Percentiles rank a stretch among this genome's conserved stretches.
Evolutionary conservation across 2,888 invertebrate genomes (phyloP).

Genomic region (Strigamia transsilvanica): DNA sequence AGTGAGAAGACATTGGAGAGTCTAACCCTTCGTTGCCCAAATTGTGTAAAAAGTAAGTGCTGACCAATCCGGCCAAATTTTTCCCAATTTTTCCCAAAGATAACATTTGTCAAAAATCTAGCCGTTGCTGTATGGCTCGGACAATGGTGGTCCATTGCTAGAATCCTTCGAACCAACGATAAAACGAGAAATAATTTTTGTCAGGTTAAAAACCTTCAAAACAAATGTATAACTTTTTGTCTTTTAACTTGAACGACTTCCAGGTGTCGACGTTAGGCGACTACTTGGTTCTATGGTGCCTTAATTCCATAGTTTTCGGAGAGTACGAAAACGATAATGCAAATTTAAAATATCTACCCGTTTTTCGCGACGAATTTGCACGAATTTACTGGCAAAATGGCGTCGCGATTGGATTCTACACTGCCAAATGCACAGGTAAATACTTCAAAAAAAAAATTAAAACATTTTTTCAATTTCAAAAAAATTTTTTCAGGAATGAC

Average conservation of each 20-base stretch:
- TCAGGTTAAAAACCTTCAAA: background rate
- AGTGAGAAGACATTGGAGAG: too few species aligned
- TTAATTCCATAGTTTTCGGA: background rate
- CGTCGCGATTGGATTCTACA: constrained; percentile 63
- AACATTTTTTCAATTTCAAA: background rate
- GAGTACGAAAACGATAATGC: constrained; percentile 27
- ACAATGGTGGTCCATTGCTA: background rate
- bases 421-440: constrained; percentile 64
- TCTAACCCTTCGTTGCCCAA: background rate
- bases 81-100: background rate
- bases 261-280: constrained; percentile 31
- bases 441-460: background rate
- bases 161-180: background rate
- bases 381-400: constrained; percentile 61
- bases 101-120: background rate
- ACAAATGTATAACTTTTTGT: background rate
- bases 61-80: background rate
- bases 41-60: background rate
- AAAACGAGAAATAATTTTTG: background rate
- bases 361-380: constrained; percentile 60
- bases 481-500: background rate
- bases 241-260: background rate
- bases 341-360: background rate
- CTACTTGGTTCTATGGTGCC: constrained; percentile 14
- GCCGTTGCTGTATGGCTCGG: constrained; percentile 6